Percentiles rank a stretch among this genome's conserved stretches.
These are phyloP conservation scores for Leptocoma aspasia DNA, from an alignment of 2,113 vertebrate species.

Conservation along the genomic window DNA sequence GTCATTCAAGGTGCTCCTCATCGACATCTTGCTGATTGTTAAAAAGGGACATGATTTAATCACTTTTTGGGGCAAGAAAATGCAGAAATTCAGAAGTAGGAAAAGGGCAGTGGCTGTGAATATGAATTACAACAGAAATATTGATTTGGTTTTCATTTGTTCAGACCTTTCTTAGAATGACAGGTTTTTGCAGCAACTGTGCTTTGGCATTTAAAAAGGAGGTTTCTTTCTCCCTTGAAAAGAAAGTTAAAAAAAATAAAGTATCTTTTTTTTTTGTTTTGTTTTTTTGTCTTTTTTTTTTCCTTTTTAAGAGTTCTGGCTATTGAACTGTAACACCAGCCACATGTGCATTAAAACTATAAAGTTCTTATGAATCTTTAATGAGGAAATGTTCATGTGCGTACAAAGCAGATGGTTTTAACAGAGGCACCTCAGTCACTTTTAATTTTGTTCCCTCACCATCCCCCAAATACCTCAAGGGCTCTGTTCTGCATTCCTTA, in stretches of 20 bases:
- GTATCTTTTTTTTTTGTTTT: background rate
- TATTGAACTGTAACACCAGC: slow-evolving; percentile 22
- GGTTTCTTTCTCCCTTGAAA: background rate
- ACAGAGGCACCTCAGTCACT: slow-evolving; percentile 15
- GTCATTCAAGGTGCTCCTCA: background rate
- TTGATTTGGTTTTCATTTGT: background rate
- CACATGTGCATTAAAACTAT: slow-evolving; percentile 49
- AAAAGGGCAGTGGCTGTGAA: background rate
- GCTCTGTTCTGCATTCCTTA: slow-evolving; percentile 37
- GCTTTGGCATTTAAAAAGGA: background rate
- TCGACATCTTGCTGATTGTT: background rate
- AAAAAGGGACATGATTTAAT: background rate
- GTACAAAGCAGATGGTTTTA: slow-evolving; percentile 16
- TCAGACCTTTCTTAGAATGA: background rate
- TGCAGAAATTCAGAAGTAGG: background rate
- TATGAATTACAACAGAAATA: background rate
- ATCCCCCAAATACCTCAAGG: slow-evolving; percentile 58
- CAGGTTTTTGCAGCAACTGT: background rate
- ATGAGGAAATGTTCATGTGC: background rate
- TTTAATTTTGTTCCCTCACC: slow-evolving; percentile 36
- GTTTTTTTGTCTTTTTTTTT: too few relatives aligned
- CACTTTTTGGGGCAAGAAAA: background rate
- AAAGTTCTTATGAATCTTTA: slow-evolving; percentile 50
- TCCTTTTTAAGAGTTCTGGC: background rate
- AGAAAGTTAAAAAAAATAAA: background rate